phyloP scores from a whole-genome alignment of 2,113 vertebrate genomes.

The Varanus salvator region DNA sequence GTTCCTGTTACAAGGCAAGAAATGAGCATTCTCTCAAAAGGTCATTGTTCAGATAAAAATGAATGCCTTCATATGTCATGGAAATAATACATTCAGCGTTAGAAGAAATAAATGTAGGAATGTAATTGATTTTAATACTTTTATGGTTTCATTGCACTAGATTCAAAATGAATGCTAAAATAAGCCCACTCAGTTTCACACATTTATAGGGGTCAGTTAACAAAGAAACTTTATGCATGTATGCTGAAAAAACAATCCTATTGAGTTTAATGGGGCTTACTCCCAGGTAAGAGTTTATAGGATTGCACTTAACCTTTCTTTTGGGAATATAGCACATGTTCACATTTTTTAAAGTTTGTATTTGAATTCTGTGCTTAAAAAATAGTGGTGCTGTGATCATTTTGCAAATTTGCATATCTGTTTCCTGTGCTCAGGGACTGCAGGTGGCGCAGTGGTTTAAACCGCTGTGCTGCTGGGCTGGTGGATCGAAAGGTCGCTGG shows the following conservation, averaged over 20 bases:
- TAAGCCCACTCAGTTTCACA: neutral
- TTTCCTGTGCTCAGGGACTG: neutral
- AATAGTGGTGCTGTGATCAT: neutral
- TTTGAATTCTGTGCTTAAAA: neutral
- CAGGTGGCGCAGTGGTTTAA: too few relatives aligned
- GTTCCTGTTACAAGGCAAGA: slow-evolving; percentile 44
- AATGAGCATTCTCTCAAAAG: slow-evolving; percentile 46
- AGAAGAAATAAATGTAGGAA: neutral
- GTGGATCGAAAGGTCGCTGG: too few relatives aligned
- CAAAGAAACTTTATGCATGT: neutral
- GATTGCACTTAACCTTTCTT: neutral
- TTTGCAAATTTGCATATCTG: neutral
- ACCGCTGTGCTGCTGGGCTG: too few relatives aligned
- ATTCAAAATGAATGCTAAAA: neutral
- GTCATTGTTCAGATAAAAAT: slow-evolving; percentile 20
- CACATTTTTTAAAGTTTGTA: neutral
- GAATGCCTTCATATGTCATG: neutral
- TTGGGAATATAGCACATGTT: neutral
- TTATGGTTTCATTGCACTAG: neutral
- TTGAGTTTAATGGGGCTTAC: neutral
- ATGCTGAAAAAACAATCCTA: neutral
- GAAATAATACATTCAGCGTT: neutral
- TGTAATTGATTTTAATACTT: slow-evolving; percentile 13
- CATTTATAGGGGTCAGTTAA: neutral
- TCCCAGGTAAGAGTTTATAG: neutral